Base-by-base conservation (phyloP, 1,140 invertebrate genomes). In the Drosophila rufa region DNA sequence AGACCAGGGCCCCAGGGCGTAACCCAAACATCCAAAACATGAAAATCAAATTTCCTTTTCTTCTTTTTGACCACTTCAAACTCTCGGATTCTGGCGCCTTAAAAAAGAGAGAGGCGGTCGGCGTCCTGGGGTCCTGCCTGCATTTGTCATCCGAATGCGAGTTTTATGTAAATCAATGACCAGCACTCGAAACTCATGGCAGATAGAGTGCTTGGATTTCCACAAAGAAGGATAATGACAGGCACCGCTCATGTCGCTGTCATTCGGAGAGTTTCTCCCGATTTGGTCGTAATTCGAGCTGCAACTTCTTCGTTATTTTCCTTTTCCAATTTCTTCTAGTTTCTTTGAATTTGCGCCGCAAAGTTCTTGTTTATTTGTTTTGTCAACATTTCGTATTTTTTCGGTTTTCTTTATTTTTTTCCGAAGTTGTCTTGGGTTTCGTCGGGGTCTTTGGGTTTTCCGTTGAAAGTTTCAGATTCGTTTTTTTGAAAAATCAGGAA, bases 291-390 rank as follows among this genome's bases (percentile, higher is more conserved):
- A 89, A 89, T 84, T 70, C 55, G 84, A 89, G 74, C 60, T 27
- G 77, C 66, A 84, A 84, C 77, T 90, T 84, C 71, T 69, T 64
- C 40, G 40, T 42, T 66, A 53, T 62, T 50, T 25, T 4, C 22
- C 46, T 14, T 62, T 79, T 78, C 71, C 59, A 51, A 57, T 79
- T 86, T 82, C 8, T 36, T 82, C 8, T 36, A 11, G 33, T 36
- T 36, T 78, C 84, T 79, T 61, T 79, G 76, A 71, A 79, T 79
- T 71, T 60, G 56, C 62, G 33, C 62, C 61, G 80, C 82, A 59
- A 73, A 79, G 60, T 82, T 86, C 75, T 73, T 84, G 79, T 89
- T 89, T 89, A 77, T 90, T 89, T 89, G 85, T 89, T 89, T 89
- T 90, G 85, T 89, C 85, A 89, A 89, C 85, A 89, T 79, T 89